phyloP scores from a whole-genome alignment of 2,797 vertebrate species.

The Salmo trutta region DNA sequence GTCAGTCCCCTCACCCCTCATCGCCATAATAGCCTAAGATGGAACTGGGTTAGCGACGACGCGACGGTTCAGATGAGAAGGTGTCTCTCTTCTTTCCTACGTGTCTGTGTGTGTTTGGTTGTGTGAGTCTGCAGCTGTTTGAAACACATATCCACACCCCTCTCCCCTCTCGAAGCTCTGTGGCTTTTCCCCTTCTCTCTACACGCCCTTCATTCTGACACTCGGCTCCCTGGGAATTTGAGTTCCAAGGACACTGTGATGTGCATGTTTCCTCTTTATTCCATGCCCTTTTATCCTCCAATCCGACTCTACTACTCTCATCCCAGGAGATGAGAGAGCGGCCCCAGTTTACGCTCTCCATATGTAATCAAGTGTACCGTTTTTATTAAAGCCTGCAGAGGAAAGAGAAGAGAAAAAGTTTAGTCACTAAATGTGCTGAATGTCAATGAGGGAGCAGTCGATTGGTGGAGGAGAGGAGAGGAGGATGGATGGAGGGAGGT shows the following conservation, averaged over 20 bases:
- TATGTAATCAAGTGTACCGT: conserved; percentile 60
- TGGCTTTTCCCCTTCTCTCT: conserved; percentile 35
- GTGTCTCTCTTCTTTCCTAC: neutral
- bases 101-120: conserved; percentile 10
- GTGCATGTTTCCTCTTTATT: conserved; percentile 19
- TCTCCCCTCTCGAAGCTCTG: conserved; percentile 8
- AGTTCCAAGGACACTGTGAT: conserved; percentile 64
- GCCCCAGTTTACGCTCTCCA: conserved; percentile 52
- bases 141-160: neutral
- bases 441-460: conserved; percentile 46
- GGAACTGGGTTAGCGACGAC: conserved; percentile 45
- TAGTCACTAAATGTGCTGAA: conserved; percentile 56
- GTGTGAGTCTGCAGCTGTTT: neutral
- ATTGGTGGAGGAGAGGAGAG: conserved; percentile 5
- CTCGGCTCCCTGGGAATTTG: conserved; percentile 61
- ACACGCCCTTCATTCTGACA: conserved; percentile 56
- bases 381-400: conserved; percentile 58
- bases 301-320: conserved; percentile 49
- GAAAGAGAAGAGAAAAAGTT: conserved; percentile 38
- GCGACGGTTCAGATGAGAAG: conserved; percentile 13
- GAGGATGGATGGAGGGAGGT: neutral
- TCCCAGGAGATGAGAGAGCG: conserved; percentile 51
- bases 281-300: conserved; percentile 56
- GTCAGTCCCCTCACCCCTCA: conserved; percentile 32
- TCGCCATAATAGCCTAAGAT: conserved; percentile 42